A percentile compares a stretch with the other conserved stretches of the same genome.
phyloP scores from a whole-genome alignment of 64 coral and sea anemone genomes.

The Porites lutea region DNA sequence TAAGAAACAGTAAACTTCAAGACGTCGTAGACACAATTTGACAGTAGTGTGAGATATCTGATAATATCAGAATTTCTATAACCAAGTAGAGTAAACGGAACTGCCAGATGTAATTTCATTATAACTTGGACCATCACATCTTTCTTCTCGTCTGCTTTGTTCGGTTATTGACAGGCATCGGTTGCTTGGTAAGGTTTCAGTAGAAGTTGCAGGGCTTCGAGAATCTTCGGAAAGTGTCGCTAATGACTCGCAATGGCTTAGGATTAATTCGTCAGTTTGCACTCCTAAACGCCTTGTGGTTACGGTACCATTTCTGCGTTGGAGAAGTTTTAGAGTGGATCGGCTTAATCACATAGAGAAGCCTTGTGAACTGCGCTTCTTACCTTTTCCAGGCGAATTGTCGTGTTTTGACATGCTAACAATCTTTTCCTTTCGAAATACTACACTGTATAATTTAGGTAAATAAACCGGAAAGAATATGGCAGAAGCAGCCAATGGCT shows the following conservation, averaged over 20 bases:
- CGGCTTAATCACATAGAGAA: neutral
- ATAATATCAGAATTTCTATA: neutral
- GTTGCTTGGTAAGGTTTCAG: slow-evolving; percentile 22
- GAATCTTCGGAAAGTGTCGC: slow-evolving; percentile 25
- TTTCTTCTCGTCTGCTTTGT: neutral
- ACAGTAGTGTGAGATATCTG: neutral
- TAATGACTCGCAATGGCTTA: neutral
- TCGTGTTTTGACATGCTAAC: neutral
- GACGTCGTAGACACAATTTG: no score
- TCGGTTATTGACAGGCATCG: neutral
- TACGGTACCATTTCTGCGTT: neutral
- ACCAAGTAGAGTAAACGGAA: slow-evolving; percentile 28
- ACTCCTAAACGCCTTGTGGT: neutral
- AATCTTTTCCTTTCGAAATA: neutral
- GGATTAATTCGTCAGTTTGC: neutral
- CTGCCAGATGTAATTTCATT: neutral
- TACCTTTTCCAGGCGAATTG: neutral
- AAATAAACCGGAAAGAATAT: slow-evolving; percentile 9
- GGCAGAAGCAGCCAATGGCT: neutral
- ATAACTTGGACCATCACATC: neutral
- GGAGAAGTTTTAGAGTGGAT: slow-evolving; percentile 17
- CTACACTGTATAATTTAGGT: slow-evolving; percentile 13
- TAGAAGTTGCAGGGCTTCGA: neutral
- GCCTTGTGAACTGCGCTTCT: neutral
- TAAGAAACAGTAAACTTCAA: no score